A percentile compares a stretch with the other conserved stretches of the same genome.
These are phyloP conservation scores for Diachrysia chrysitis DNA, from an alignment of 2,888 invertebrate genomes.

Conservation along the genomic window DNA sequence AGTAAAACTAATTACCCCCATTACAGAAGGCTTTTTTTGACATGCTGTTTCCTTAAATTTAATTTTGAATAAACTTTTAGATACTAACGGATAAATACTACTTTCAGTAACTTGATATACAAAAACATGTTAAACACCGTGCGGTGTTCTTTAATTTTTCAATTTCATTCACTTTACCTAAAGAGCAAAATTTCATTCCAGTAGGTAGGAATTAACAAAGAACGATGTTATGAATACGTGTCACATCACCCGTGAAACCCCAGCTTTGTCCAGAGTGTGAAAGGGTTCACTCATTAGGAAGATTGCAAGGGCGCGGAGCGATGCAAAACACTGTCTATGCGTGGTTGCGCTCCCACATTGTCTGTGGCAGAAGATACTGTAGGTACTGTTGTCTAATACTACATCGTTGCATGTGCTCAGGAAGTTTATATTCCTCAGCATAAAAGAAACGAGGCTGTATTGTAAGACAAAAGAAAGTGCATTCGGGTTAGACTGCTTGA, in stretches of 20 bases:
- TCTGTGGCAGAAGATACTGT: conserved; percentile 72
- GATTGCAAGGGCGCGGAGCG: conserved; percentile 86
- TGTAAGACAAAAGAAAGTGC: conserved; percentile 76
- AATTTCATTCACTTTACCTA: conserved; percentile 50
- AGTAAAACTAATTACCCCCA: conserved; percentile 3
- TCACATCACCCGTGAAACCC: conserved; percentile 86
- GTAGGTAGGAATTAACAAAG: conserved; percentile 76
- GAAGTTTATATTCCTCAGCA: conserved; percentile 78
- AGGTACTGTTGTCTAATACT: conserved; percentile 76
- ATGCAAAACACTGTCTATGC: conserved; percentile 80
- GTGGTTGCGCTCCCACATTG: conserved; percentile 76
- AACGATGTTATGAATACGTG: conserved; percentile 80
- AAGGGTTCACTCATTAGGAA: conserved; percentile 89
- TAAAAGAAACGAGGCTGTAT: conserved; percentile 76
- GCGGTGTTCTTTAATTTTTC: conserved; percentile 21
- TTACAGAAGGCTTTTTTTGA: background rate
- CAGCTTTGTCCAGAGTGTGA: conserved; percentile 86
- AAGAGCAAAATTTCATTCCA: conserved; percentile 71
- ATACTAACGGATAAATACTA: no score
- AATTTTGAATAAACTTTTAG: background rate
- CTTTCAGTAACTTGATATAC: background rate
- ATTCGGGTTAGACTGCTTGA: conserved; percentile 77
- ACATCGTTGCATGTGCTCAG: conserved; percentile 72
- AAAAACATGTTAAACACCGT: background rate
- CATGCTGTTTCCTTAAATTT: background rate